Evolutionary conservation across 1,140 invertebrate species (phyloP).

Genomic region (Bombus difficillimus): DNA sequence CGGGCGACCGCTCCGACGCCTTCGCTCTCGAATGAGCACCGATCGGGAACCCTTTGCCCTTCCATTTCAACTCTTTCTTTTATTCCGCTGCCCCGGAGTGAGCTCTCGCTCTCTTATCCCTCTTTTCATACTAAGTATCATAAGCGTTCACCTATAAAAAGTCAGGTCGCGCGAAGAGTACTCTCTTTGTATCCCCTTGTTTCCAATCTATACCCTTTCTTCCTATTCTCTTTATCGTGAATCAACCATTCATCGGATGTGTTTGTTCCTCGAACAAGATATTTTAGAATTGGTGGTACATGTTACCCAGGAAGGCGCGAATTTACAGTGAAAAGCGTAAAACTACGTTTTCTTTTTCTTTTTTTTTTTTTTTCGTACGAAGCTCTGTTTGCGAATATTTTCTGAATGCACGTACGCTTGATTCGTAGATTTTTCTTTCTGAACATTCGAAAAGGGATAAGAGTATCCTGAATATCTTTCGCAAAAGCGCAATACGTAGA

Average conservation of each 20-base stretch:
- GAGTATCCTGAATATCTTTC: too few species aligned
- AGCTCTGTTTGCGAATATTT: too few species aligned
- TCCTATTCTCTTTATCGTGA: not conserved
- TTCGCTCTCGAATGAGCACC: slow-evolving; percentile 62
- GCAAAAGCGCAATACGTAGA: too few species aligned
- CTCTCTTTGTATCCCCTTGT: not conserved
- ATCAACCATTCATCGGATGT: not conserved
- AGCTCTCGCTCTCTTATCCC: slow-evolving; percentile 17
- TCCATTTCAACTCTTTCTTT: slow-evolving; percentile 59
- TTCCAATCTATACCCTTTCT: not conserved
- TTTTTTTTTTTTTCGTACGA: too few species aligned
- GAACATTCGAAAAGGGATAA: too few species aligned
- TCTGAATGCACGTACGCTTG: too few species aligned
- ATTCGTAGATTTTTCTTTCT: too few species aligned
- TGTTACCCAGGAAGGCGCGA: too few species aligned
- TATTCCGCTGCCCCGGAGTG: slow-evolving; percentile 39
- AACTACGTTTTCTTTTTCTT: too few species aligned
- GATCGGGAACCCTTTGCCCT: slow-evolving; percentile 57
- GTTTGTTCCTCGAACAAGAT: not conserved
- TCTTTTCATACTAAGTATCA: slow-evolving; percentile 16
- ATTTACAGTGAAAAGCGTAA: too few species aligned
- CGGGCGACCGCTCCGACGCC: slow-evolving; percentile 80
- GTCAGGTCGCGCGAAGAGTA: not conserved
- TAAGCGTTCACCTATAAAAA: slow-evolving; percentile 8
- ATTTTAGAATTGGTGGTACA: not conserved